A percentile compares a stretch with the other conserved stretches of the same genome.
Conservation (phyloP, 2,888 invertebrate species). For the Bhutanitis thaidina region DNA sequence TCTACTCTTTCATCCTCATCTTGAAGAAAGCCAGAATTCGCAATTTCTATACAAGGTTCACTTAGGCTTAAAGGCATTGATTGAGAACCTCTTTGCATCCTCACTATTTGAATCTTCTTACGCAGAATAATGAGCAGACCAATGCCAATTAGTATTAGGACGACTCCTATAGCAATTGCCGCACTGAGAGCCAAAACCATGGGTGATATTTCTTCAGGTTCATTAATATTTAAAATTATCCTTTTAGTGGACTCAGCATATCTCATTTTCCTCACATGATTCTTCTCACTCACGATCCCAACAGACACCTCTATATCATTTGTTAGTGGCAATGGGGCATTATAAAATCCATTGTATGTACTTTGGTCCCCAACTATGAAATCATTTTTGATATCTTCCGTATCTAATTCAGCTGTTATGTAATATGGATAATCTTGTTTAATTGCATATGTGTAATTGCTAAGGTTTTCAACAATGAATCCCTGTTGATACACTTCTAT, state of each 20-base stretch:
- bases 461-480: slow-evolving; percentile 80
- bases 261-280: slow-evolving; percentile 82
- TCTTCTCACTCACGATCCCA: slow-evolving; percentile 85
- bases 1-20: slow-evolving; percentile 85
- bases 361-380: slow-evolving; percentile 89
- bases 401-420: slow-evolving; percentile 88
- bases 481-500: slow-evolving; percentile 82
- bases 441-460: slow-evolving; percentile 83
- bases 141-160: slow-evolving; percentile 83
- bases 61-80: slow-evolving; percentile 86
- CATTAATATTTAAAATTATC: slow-evolving; percentile 74
- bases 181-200: slow-evolving; percentile 76
- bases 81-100: slow-evolving; percentile 70
- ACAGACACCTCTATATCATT: slow-evolving; percentile 84
- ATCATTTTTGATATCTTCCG: slow-evolving; percentile 80
- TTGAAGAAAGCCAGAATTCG: slow-evolving; percentile 88
- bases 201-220: slow-evolving; percentile 66
- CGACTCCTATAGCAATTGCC: slow-evolving; percentile 85
- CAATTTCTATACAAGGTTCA: slow-evolving; percentile 89
- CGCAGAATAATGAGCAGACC: slow-evolving; percentile 82
- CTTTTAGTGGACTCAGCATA: slow-evolving; percentile 81
- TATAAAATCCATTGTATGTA: slow-evolving; percentile 86
- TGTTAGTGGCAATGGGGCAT: slow-evolving; percentile 84
- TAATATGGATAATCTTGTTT: slow-evolving; percentile 88
- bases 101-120: slow-evolving; percentile 62